Base-by-base conservation (phyloP, 2,113 vertebrate species). In the Danionella cerebrum region DNA sequence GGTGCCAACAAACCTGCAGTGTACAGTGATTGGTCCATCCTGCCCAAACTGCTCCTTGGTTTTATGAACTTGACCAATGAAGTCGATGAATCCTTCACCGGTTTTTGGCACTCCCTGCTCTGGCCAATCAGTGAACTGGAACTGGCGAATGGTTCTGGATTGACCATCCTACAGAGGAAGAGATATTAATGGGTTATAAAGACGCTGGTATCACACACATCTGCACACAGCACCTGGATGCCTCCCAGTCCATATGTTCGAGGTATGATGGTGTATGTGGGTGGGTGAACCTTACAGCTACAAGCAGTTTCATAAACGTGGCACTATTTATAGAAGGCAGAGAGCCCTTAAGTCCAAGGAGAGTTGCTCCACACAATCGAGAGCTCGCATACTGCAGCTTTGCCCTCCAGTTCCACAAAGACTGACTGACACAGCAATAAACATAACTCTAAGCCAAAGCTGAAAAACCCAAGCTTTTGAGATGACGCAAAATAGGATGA, bases 1-100 rank as follows among this genome's bases (percentile, higher is more conserved):
- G n/a, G n/a, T 5, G 25, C 24, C 24, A 24, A 19, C 18, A 13
- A 66, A 97, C 96, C 95, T 97, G 93, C 96, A 98, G 80, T 98
- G 96, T 77, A 98, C 95, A 0, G 94, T 93, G 84, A 98, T 98
- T 73, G 95, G 96, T 74, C 96, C 96, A 0, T 98, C 96, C 82
- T 98, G 96, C 31, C 96, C 96, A 0, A 98, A 98, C 80, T 98
- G 96, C 80, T 98, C 96, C 89, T 98, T 98, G 65, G 95, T 97
- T 89, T 98, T 98, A 82, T 98, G 95, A 73, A 98, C 95, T 76
- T 98, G 96, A 24, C 95, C 95, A 0, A 98, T 98, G 84, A 98
- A 98, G 79, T 98, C 94, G 0, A 98, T 97, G 82, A 98, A 97
- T 71, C 94, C 94, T 80, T 98, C 94, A 0, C 92, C 94, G 0